Percentiles rank a stretch among this genome's conserved stretches.
phyloP scores from a whole-genome alignment of 2,797 vertebrate genomes.

The Anguilla anguilla region DNA sequence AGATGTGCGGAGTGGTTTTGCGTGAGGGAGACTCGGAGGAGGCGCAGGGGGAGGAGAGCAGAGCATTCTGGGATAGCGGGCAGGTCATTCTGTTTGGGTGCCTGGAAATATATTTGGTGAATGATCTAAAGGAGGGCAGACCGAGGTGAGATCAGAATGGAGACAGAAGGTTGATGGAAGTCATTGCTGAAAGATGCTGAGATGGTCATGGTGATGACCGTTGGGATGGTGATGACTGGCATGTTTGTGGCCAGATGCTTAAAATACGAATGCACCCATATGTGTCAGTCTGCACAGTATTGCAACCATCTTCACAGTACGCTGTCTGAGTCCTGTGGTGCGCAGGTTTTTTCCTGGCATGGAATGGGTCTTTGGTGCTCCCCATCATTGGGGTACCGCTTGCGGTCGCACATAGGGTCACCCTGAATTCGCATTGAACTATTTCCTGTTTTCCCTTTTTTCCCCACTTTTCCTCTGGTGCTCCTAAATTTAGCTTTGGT shows the following conservation, averaged over 20 bases:
- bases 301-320: background rate
- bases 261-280: background rate
- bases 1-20: constrained; percentile 20
- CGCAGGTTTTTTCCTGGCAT: too few species aligned
- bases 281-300: background rate
- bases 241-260: background rate
- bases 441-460: too few species aligned
- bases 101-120: background rate
- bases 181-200: background rate
- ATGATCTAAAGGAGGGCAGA: background rate
- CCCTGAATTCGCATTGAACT: too few species aligned
- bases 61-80: background rate
- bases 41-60: background rate
- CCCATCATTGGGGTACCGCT: too few species aligned
- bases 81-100: background rate
- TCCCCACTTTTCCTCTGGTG: too few species aligned
- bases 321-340: background rate
- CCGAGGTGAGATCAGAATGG: background rate
- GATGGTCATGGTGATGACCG: background rate
- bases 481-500: too few species aligned
- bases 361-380: too few species aligned
- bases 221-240: background rate
- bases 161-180: background rate
- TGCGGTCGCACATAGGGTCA: too few species aligned
- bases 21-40: background rate